Base-by-base conservation (phyloP, 2,113 vertebrate genomes). In the Ptilonorhynchus violaceus region DNA sequence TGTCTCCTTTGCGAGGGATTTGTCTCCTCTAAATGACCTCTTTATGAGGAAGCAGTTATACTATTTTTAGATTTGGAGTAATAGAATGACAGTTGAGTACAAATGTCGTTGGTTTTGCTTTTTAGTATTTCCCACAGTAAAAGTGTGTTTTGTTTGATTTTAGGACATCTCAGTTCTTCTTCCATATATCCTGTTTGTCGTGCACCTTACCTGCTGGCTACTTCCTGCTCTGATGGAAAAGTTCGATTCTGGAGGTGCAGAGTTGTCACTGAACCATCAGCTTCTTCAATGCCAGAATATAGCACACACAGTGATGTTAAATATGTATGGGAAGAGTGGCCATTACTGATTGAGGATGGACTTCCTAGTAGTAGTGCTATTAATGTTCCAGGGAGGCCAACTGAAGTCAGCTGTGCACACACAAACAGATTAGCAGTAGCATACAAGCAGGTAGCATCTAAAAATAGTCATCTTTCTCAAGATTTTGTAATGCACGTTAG, bases 291-390 rank as follows among this genome's bases (percentile, higher is more conserved):
- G 55, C 76, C 93, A 35, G 93, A 97, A 25, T 55, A 37, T 59
- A 78, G 50, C 33, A 49, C 56, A 81, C 80, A 94, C 37, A 77
- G 41, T 69, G 75, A 85, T 84, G 53, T 98, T 67, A 56, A 75
- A 6, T 99, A 99, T 44, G n/a, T 98, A 18, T 99, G 99, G 99
- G 99, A 99, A 96, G 99, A 99, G 95, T 99, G 99, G 99, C 98
- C 99, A 30, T 97, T 99, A 41, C 93, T 99, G 30, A 99, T 99
- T 96, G 99, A 99, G 95, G 99, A 99, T 70, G 99, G 98, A 52
- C 93, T 98, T 95, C 96, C 98, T 84, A 99, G 52, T 78, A 98
- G 98, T 96, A 99, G 99, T 72, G 97, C 98, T 70, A 96, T 99
- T 89, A 98, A 52, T 41, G 96, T 99, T 66, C 98, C 98, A 50